Conservation (phyloP, 2,113 vertebrate species). For the Benthochromis sp. region DNA sequence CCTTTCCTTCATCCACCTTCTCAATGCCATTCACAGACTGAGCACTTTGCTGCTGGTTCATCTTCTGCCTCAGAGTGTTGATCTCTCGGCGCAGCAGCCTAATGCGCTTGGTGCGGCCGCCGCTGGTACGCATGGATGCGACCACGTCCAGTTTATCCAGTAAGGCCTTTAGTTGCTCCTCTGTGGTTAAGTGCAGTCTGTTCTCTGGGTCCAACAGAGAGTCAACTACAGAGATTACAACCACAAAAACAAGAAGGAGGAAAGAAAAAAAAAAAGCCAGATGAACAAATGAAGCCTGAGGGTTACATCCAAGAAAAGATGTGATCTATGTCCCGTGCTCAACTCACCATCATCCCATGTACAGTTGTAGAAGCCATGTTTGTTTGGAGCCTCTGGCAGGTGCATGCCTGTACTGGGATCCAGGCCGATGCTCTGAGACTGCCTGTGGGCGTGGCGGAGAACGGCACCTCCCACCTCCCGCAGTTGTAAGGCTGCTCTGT, state of each 20-base stretch:
- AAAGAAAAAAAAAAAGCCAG: background rate
- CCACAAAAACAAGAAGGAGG: background rate
- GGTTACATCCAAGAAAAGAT: background rate
- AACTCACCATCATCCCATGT: slow-evolving; percentile 94
- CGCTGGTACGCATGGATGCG: slow-evolving; percentile 84
- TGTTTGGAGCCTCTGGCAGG: slow-evolving; percentile 82
- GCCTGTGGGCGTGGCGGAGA: slow-evolving; percentile 85
- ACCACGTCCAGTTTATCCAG: slow-evolving; percentile 93
- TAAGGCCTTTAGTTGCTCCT: slow-evolving; percentile 89
- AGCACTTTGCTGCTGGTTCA: slow-evolving; percentile 76
- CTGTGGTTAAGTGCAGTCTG: slow-evolving; percentile 83
- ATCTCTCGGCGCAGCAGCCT: slow-evolving; percentile 88
- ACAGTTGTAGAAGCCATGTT: slow-evolving; percentile 84
- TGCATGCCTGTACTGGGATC: slow-evolving; percentile 88
- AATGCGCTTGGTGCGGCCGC: slow-evolving; percentile 87
- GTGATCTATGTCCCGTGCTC: background rate
- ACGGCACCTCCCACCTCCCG: slow-evolving; percentile 88
- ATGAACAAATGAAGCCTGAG: background rate
- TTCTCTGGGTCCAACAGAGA: slow-evolving; percentile 86
- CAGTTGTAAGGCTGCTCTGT: slow-evolving; percentile 87
- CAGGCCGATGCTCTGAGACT: slow-evolving; percentile 88
- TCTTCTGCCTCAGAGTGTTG: slow-evolving; percentile 81
- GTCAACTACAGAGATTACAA: slow-evolving; percentile 77
- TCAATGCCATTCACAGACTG: slow-evolving; percentile 64
- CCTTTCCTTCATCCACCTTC: slow-evolving; percentile 17